Base-by-base conservation (phyloP, 1,140 invertebrate genomes). In the Bombus confusus region DNA sequence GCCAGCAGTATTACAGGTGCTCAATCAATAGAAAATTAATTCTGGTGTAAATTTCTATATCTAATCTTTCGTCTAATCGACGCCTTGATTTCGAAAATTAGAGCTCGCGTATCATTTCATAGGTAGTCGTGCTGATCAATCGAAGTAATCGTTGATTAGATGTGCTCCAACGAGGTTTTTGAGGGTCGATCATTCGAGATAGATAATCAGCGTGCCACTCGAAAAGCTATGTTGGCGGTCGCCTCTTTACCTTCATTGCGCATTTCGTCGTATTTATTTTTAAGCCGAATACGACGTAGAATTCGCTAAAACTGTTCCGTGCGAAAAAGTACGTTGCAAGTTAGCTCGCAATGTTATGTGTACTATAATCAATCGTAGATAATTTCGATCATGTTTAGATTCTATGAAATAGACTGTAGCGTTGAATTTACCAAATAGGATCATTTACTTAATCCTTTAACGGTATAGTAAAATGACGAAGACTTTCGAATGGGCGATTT, bases 181-280 rank as follows among this genome's bases (percentile, higher is more conserved):
- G n/a, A 74, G 39, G 34, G 28, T 34, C 75, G n/a, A 31, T 41
- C 37, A 25, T 22, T 18, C 28, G 75, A 31, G 12, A 47, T 31
- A 74, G 43, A 31, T 75, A 31, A 62, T 52, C 28, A 18, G 28
- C 59, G 28, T 13, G 39, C 37, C 37, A 39, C 41, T 28, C 18
- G 41, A 78, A 52, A 64, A 41, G 37, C 34, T n/a, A 37, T 25
- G 37, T 37, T 76, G 75, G 57, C 57, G 52, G 34, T 47, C 43
- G 10, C 2, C 3, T 34, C 37, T 62, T 77, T 57, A 59, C 28
- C 75, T 62, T 31, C 57, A n/a, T 62, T 57, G 57, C 52, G 41
- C 43, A 31, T 75, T 75, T 52, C 31, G 43, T 52, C 43, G 73
- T 18, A 64, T 64, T 66, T 78, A 78, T 78, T 78, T 78, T 78